A percentile compares a stretch with the other conserved stretches of the same genome.
These are phyloP conservation scores for Platorchestia sp. DNA, from an alignment of 1,140 invertebrate genomes.

Conservation along the genomic window DNA sequence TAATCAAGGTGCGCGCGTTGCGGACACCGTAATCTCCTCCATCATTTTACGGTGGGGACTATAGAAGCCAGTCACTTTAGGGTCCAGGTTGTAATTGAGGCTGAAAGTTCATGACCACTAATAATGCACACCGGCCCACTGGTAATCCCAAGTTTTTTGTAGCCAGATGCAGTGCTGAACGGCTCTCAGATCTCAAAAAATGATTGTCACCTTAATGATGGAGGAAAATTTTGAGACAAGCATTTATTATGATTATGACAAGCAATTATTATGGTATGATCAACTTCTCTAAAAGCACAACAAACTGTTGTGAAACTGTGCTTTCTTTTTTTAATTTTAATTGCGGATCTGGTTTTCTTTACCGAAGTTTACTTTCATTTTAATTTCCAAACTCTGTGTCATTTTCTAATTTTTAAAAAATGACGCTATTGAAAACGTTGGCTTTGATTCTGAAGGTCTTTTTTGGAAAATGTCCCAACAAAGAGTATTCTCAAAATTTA, in stretches of 20 bases:
- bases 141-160: background rate
- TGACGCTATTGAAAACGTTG: too few relatives aligned
- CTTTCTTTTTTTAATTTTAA: background rate
- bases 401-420: too few relatives aligned
- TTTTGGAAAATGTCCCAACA: too few relatives aligned
- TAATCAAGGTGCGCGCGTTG: background rate
- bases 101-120: background rate
- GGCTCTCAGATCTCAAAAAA: background rate
- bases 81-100: background rate
- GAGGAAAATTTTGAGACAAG: background rate
- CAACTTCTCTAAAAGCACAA: background rate
- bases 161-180: background rate
- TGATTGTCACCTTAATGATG: background rate
- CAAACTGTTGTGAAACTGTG: background rate
- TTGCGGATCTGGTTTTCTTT: background rate
- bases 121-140: background rate
- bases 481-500: too few relatives aligned
- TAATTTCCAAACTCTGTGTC: too few relatives aligned
- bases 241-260: too few relatives aligned
- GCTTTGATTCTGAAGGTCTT: too few relatives aligned
- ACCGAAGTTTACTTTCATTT: too few relatives aligned
- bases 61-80: background rate
- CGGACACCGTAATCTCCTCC: background rate
- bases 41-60: background rate
- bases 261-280: background rate